Evolutionary conservation across 1,140 invertebrate genomes (phyloP).

Genomic region (Pomacea maculata): DNA sequence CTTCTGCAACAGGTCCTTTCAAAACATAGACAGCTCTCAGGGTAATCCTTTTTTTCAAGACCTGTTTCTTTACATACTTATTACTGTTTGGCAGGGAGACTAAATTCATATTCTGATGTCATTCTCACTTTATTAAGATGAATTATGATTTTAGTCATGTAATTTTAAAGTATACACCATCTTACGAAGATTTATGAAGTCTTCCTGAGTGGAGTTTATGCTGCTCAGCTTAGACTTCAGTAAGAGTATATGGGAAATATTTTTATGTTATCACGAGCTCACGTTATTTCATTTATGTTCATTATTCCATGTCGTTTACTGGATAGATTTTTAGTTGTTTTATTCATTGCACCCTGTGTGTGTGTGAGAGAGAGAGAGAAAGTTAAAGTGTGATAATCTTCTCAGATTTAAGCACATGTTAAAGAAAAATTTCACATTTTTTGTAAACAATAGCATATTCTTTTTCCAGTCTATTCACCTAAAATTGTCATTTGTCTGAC

Average conservation of each 20-base stretch:
- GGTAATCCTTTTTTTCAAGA: slow-evolving; percentile 8
- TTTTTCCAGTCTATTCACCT: no score
- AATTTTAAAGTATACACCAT: not conserved
- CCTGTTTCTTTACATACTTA: not conserved
- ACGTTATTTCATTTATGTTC: no score
- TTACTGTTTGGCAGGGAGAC: not conserved
- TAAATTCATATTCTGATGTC: not conserved
- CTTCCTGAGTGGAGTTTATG: no score
- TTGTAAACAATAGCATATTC: no score
- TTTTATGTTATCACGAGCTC: not conserved
- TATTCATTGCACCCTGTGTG: no score
- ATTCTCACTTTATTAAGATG: not conserved
- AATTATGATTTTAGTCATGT: not conserved
- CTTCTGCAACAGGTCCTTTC: slow-evolving; percentile 24
- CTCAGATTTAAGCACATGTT: no score
- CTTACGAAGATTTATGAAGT: not conserved
- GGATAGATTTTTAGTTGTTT: no score
- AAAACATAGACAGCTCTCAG: slow-evolving; percentile 31
- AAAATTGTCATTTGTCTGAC: no score
- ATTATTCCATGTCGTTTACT: no score
- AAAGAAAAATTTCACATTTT: no score
- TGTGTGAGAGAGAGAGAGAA: no score
- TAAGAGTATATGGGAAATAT: not conserved
- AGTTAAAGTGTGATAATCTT: no score
- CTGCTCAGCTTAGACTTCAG: not conserved